Conservation (phyloP, 2,113 vertebrate genomes). For the Macquaria ambigua region DNA sequence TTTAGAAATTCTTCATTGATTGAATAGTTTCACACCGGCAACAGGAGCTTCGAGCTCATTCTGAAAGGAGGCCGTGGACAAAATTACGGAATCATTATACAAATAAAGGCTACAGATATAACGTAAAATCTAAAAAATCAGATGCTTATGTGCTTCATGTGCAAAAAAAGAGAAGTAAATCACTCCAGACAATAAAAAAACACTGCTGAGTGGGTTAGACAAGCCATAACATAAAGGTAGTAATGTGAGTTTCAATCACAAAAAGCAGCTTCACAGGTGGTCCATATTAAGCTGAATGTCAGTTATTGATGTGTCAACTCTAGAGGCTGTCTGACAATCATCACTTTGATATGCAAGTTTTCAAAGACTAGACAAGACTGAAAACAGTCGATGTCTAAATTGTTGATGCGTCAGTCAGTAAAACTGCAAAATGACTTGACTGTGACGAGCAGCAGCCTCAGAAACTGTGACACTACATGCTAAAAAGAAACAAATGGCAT, state of each 20-base stretch:
- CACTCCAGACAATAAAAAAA: neutral
- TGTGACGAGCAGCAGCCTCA: neutral
- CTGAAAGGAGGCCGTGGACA: neutral
- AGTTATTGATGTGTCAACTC: slow-evolving; percentile 2
- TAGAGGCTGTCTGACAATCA: neutral
- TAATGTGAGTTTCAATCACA: neutral
- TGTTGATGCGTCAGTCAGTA: neutral
- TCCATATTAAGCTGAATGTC: neutral
- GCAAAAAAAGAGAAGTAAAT: neutral
- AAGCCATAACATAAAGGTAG: neutral
- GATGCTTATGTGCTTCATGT: neutral
- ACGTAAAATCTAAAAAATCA: neutral
- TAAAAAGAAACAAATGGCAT: slow-evolving; percentile 5
- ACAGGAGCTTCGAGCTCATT: neutral
- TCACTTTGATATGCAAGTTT: slow-evolving; percentile 16
- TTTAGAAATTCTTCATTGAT: slow-evolving; percentile 1
- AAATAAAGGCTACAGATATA: neutral
- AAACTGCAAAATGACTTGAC: neutral
- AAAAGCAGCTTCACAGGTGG: slow-evolving; percentile 15
- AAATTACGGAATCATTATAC: neutral
- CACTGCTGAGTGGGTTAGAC: neutral
- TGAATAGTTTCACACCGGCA: slow-evolving; percentile 15
- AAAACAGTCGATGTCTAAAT: neutral
- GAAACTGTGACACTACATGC: neutral
- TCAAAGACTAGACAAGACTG: slow-evolving; percentile 1